Conservation (phyloP, 2,113 vertebrate genomes). For the Struthidea cinerea region DNA sequence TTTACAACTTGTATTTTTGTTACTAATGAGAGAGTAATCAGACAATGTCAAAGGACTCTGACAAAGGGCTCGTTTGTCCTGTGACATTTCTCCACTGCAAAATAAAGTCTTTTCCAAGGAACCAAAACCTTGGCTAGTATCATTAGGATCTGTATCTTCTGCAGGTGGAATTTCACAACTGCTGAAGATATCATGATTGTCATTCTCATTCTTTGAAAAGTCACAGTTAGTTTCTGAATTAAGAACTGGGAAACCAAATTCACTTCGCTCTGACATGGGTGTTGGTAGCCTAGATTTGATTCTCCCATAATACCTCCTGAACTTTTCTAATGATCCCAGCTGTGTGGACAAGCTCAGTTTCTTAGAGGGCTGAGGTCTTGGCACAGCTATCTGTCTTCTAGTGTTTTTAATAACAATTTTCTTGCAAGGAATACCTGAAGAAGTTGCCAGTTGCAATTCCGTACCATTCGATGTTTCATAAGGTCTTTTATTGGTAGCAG, state of each 20-base stretch:
- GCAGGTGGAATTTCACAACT: neutral
- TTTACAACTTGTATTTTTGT: neutral
- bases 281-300: neutral
- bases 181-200: neutral
- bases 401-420: neutral
- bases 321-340: constrained; percentile 85
- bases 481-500: neutral
- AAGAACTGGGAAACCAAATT: neutral
- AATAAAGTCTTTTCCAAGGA: constrained; percentile 14
- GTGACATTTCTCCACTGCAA: neutral
- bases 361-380: neutral
- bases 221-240: neutral
- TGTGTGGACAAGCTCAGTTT: constrained; percentile 70
- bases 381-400: constrained; percentile 26
- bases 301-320: constrained; percentile 82
- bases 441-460: neutral
- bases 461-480: neutral
- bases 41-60: constrained; percentile 12
- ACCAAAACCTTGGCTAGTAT: neutral
- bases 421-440: neutral
- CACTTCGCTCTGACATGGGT: neutral
- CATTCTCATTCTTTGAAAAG: neutral
- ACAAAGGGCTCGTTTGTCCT: neutral
- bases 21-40: constrained; percentile 41
- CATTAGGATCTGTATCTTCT: neutral